Percentiles rank a stretch among this genome's conserved stretches.
Conservation (phyloP, 2,113 vertebrate genomes). For the Anolis sagrei region DNA sequence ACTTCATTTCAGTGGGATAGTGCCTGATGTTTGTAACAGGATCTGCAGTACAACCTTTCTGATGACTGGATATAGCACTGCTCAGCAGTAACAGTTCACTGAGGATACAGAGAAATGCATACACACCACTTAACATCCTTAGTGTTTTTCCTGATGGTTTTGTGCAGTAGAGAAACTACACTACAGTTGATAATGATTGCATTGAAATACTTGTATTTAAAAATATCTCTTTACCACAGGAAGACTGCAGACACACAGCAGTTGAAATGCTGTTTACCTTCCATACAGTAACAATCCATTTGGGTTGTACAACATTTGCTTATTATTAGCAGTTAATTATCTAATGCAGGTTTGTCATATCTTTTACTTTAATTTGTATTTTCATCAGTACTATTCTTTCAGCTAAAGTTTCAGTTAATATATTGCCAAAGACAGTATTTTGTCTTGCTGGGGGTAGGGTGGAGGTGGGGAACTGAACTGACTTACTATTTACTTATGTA, state of each 20-base stretch:
- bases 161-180: neutral
- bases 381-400: too few species aligned
- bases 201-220: neutral
- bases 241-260: neutral
- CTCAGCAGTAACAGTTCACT: slow-evolving; percentile 8
- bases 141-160: neutral
- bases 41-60: neutral
- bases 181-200: neutral
- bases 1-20: slow-evolving; percentile 14
- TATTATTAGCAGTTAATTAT: slow-evolving; percentile 7
- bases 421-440: neutral
- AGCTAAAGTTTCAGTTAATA: slow-evolving; percentile 33
- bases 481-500: neutral
- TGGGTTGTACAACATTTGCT: slow-evolving; percentile 48
- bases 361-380: neutral
- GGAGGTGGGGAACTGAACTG: neutral
- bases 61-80: neutral
- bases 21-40: neutral
- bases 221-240: neutral
- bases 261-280: slow-evolving; percentile 3
- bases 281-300: neutral
- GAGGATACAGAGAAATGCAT: neutral
- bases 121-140: neutral
- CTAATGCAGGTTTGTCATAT: neutral
- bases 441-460: fast-evolving